A percentile compares a stretch with the other conserved stretches of the same genome.
phyloP scores from a whole-genome alignment of 2,113 vertebrate genomes.

The Pseudonaja textilis region DNA sequence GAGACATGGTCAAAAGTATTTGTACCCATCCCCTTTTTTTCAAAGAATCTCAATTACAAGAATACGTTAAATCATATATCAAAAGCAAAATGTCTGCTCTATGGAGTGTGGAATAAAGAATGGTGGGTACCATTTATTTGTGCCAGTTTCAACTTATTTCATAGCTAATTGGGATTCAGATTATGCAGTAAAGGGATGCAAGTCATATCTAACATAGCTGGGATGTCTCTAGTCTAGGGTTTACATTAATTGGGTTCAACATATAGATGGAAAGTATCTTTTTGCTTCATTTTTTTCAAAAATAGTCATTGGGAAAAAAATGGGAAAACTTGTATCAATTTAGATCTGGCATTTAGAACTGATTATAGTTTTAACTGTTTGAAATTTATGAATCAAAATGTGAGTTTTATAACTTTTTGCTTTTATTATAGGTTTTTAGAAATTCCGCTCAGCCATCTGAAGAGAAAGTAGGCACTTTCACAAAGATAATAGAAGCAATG shows the following conservation, averaged over 20 bases:
- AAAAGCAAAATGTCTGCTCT: neutral
- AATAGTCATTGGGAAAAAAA: neutral
- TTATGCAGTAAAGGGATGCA: neutral
- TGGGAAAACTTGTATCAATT: neutral
- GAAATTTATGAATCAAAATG: neutral
- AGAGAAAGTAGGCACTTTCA: slow-evolving; percentile 89
- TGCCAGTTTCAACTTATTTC: neutral
- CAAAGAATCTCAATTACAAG: neutral
- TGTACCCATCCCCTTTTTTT: neutral
- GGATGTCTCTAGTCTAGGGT: no score
- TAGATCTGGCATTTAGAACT: neutral
- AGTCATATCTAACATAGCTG: neutral
- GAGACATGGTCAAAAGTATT: neutral
- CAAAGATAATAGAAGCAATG: slow-evolving; percentile 94
- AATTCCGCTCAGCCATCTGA: slow-evolving; percentile 78
- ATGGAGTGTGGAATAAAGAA: neutral
- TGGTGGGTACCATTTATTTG: neutral
- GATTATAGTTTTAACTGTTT: neutral
- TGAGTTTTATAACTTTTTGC: slow-evolving; percentile 21
- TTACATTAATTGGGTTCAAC: neutral
- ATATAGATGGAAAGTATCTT: neutral
- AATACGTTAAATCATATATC: neutral
- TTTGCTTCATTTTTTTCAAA: neutral
- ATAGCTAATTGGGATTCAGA: neutral
- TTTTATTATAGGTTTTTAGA: slow-evolving; percentile 70